phyloP scores from a whole-genome alignment of 2,797 vertebrate genomes.

The Rhinogobio ventralis region DNA sequence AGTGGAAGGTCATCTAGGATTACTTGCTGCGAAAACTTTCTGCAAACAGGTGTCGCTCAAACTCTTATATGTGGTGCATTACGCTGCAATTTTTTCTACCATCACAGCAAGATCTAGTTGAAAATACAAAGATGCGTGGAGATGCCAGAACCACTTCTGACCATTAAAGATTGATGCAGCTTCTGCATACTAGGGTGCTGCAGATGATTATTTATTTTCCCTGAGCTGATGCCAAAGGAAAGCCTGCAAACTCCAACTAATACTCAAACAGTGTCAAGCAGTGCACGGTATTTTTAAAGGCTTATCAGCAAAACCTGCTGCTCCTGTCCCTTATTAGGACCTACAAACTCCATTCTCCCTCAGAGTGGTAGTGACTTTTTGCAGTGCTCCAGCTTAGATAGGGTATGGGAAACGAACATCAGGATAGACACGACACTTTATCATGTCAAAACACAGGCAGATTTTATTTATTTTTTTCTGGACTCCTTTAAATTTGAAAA shows the following conservation, averaged over 20 bases:
- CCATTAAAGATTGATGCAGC: constrained; percentile 3
- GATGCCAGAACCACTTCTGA: constrained; percentile 10
- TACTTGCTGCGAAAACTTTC: neutral
- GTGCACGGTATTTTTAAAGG: constrained; percentile 24
- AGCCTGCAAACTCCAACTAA: constrained; percentile 34
- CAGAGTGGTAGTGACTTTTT: constrained; percentile 22
- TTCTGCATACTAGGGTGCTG: neutral
- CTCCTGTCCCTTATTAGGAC: constrained; percentile 24
- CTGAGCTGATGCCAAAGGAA: constrained; percentile 27
- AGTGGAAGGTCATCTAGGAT: constrained; percentile 15
- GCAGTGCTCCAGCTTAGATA: constrained; percentile 37
- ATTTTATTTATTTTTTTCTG: neutral
- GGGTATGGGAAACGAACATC: constrained; percentile 23
- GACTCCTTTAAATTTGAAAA: constrained; percentile 13
- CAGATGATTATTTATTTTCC: constrained; percentile 28
- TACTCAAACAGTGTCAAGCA: constrained; percentile 27
- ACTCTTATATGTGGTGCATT: constrained; percentile 5
- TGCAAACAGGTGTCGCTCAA: neutral
- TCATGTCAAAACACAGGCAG: neutral
- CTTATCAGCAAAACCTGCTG: constrained; percentile 48
- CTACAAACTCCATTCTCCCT: constrained; percentile 24
- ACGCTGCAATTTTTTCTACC: constrained; percentile 7
- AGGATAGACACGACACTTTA: constrained; percentile 33
- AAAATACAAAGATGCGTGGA: neutral
- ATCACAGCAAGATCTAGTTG: neutral